Base-by-base conservation (phyloP, 53 echinoderm and acorn worm species). In the Zoroaster sp. region DNA sequence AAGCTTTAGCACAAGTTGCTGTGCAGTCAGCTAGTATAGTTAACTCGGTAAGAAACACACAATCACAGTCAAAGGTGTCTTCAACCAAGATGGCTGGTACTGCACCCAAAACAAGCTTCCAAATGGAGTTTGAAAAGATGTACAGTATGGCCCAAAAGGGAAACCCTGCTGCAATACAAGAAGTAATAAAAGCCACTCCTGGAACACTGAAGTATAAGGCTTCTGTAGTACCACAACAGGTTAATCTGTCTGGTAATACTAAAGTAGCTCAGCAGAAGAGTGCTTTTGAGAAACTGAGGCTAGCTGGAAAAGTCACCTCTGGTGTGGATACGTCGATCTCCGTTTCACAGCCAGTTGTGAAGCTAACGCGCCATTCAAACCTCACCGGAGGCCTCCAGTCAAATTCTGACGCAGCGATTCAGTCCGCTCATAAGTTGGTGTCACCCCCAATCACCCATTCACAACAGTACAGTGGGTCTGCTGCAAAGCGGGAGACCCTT, bases 271-370 rank as follows among this genome's bases (percentile, higher is more conserved):
- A 35, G 39, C 49, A 36, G 34, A 85, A 85, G 85, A 69, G 70
- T 18, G 85, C 85, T 8, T 85, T 85, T 71, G 85, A 85, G 47
- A 85, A 85, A 47, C 70, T 85, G 34, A 25, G 85, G 46, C 69
- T 85, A 20, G 85, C 85, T 18, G 85, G 85, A 21, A 69, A 85
- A 40, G 85, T 31, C 20, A 9, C 21, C 20, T 23, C 37, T 7
- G 71, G 47, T 66, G 35, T 85, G 25, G 71, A 71, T 11, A 14
- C 55, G 36, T 47, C 52, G 13, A 35, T 20, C 25, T 15, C 49
- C 7, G 66, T 89, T 7, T 72, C 89, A 12, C 96, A 94, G 88
- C 94, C 96, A 0, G 83, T 94, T 1, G 92, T 94, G 18, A 88
- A 89, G 42, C 78, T 94, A 5, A 92, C 74, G 13, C 87, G 94